These are phyloP conservation scores for Thymallus thymallus DNA, from an alignment of 2,113 vertebrate species.

Conservation along the genomic window DNA sequence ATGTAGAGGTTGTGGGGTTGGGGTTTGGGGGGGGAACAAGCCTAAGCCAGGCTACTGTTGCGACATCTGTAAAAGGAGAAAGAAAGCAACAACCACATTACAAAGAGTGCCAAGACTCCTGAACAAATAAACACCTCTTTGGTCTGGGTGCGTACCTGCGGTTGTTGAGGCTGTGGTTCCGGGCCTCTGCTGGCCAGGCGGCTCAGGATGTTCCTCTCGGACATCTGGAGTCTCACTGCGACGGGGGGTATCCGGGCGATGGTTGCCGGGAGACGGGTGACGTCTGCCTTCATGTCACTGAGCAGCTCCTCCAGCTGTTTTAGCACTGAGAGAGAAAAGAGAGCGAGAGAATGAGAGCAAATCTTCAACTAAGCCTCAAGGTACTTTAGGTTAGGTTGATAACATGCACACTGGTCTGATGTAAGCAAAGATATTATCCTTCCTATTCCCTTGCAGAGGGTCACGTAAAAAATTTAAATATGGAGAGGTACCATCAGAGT, in stretches of 20 bases:
- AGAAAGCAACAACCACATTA: not conserved
- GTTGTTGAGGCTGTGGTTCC: conserved; percentile 86
- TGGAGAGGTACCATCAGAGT: not conserved
- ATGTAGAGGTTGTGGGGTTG: conserved; percentile 67
- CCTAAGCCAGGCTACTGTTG: conserved; percentile 67
- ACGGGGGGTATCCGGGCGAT: conserved; percentile 95
- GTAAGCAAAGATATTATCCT: not conserved
- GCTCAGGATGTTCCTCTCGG: conserved; percentile 95
- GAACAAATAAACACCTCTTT: no score
- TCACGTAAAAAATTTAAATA: no score
- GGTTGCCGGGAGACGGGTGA: conserved; percentile 92
- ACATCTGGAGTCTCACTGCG: conserved; percentile 94
- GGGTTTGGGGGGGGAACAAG: conserved; percentile 35
- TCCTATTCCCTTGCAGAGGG: no score
- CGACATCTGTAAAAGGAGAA: conserved; percentile 58
- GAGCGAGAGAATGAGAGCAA: no score
- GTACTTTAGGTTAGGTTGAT: no score
- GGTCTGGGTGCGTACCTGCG: not conserved
- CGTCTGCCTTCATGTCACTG: conserved; percentile 98
- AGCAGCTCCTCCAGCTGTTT: conserved; percentile 96
- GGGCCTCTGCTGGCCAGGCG: conserved; percentile 91
- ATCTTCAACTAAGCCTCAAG: no score
- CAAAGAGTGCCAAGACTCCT: not conserved
- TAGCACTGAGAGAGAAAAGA: conserved; percentile 75
- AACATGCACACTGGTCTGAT: no score